phyloP scores from a whole-genome alignment of 2,797 vertebrate genomes.

The Sebastes reedi region DNA sequence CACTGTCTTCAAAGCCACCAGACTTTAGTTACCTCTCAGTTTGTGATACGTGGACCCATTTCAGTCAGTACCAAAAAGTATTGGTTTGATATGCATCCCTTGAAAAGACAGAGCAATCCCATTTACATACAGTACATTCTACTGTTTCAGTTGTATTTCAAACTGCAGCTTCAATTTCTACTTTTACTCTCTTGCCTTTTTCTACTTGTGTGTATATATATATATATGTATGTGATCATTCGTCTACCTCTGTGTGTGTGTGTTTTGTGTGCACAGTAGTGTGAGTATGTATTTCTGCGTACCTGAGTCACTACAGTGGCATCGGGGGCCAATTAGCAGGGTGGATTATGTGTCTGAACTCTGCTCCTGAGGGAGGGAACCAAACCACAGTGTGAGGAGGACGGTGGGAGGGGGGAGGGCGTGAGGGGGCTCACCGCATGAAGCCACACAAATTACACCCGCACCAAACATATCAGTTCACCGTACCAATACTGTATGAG shows the following conservation, averaged over 20 bases:
- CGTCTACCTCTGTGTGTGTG: no score
- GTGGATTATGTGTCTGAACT: conserved; percentile 73
- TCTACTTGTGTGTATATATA: not conserved
- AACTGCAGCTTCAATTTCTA: not conserved
- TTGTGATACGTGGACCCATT: not conserved
- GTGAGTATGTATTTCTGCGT: conserved; percentile 40
- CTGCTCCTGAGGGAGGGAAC: conserved; percentile 47
- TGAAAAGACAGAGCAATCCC: not conserved
- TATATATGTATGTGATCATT: no score
- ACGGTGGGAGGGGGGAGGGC: not conserved
- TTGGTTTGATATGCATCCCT: not conserved
- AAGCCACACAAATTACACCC: conserved; percentile 51
- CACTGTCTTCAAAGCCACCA: no score
- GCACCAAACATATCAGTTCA: conserved; percentile 27
- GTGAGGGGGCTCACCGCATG: conserved; percentile 21
- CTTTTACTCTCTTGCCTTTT: not conserved
- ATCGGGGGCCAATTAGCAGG: conserved; percentile 70
- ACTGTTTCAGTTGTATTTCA: not conserved
- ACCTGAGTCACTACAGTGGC: conserved; percentile 55
- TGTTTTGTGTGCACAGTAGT: not conserved
- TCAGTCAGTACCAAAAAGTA: not conserved
- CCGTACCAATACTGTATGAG: conserved; percentile 14
- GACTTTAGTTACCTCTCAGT: not conserved
- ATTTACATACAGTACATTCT: not conserved
- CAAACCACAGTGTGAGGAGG: conserved; percentile 35